A percentile compares a stretch with the other conserved stretches of the same genome.
phyloP scores from a whole-genome alignment of 2,797 vertebrate species.

The Rhincodon typus region DNA sequence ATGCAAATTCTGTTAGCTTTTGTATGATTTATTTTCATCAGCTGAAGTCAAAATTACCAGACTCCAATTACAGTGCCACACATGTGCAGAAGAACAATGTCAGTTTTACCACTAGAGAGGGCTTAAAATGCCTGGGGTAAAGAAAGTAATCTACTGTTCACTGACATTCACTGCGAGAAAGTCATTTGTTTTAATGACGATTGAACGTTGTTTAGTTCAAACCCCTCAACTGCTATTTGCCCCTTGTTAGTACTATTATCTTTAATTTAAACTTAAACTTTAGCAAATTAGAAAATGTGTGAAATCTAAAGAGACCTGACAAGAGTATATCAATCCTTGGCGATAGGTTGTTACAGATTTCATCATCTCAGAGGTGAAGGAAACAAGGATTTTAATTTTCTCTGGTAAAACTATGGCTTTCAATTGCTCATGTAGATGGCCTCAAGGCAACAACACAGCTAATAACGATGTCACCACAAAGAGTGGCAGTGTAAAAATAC shows the following conservation, averaged over 20 bases:
- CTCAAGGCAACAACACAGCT: constrained; percentile 14
- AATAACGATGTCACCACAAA: neutral
- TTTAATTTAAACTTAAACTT: constrained; percentile 55
- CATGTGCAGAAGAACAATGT: constrained; percentile 50
- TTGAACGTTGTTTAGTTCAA: constrained; percentile 61
- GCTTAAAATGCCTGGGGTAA: constrained; percentile 59
- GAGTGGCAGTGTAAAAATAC: neutral
- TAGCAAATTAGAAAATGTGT: constrained; percentile 47
- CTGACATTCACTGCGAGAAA: constrained; percentile 61
- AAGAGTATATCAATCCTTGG: constrained; percentile 42
- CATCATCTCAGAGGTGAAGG: constrained; percentile 47
- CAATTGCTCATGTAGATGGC: constrained; percentile 8
- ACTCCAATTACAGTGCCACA: constrained; percentile 61
- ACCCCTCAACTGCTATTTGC: constrained; percentile 55
- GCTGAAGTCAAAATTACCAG: constrained; percentile 60
- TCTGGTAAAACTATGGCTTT: neutral
- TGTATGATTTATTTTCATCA: constrained; percentile 66
- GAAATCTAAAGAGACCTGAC: constrained; percentile 47
- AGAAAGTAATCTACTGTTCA: constrained; percentile 65
- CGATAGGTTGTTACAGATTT: constrained; percentile 44
- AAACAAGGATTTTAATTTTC: constrained; percentile 47
- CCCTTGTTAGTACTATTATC: constrained; percentile 53
- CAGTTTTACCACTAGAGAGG: constrained; percentile 56
- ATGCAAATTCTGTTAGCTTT: constrained; percentile 50
- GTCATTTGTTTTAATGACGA: constrained; percentile 62